Percentiles rank a stretch among this genome's conserved stretches.
These are phyloP conservation scores for Deilephila porcellus DNA, from an alignment of 2,888 invertebrate genomes.

Conservation along the genomic window DNA sequence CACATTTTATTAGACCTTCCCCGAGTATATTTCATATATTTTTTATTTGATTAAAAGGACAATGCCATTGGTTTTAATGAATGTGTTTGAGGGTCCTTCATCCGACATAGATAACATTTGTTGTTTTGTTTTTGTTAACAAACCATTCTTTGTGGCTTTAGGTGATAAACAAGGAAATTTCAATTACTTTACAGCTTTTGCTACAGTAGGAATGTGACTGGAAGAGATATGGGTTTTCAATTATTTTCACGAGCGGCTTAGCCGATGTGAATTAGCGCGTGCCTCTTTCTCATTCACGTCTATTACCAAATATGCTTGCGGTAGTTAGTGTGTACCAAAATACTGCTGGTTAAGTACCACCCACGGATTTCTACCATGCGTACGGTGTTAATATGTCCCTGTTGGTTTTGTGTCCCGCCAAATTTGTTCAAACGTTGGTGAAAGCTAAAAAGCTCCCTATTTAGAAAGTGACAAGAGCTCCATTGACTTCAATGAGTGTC, in stretches of 20 bases:
- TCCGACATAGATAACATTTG: slow-evolving; percentile 3
- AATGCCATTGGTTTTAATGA: slow-evolving; percentile 24
- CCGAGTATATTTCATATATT: slow-evolving; percentile 28
- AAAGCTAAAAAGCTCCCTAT: slow-evolving; percentile 64
- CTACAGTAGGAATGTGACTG: neutral
- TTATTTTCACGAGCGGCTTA: slow-evolving; percentile 9
- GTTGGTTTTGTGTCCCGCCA: slow-evolving; percentile 73
- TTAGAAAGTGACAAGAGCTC: slow-evolving; percentile 49
- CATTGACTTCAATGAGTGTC: slow-evolving; percentile 39
- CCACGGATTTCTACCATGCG: slow-evolving; percentile 76
- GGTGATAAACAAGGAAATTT: neutral
- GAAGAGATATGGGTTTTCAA: neutral
- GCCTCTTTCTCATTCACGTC: slow-evolving; percentile 54
- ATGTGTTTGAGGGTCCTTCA: slow-evolving; percentile 16
- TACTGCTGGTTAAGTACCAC: slow-evolving; percentile 77
- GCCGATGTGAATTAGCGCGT: slow-evolving; percentile 44
- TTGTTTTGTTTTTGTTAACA: slow-evolving; percentile 9
- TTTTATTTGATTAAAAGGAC: slow-evolving; percentile 24
- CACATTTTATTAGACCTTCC: slow-evolving; percentile 38
- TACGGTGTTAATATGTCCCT: slow-evolving; percentile 78
- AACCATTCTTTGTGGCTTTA: neutral
- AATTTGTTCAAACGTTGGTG: slow-evolving; percentile 52
- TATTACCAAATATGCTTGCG: slow-evolving; percentile 69
- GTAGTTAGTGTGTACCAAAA: slow-evolving; percentile 69
- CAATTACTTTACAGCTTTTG: neutral